phyloP scores from a whole-genome alignment of 2,888 invertebrate genomes.

The Rotaria magnacalcarata region DNA sequence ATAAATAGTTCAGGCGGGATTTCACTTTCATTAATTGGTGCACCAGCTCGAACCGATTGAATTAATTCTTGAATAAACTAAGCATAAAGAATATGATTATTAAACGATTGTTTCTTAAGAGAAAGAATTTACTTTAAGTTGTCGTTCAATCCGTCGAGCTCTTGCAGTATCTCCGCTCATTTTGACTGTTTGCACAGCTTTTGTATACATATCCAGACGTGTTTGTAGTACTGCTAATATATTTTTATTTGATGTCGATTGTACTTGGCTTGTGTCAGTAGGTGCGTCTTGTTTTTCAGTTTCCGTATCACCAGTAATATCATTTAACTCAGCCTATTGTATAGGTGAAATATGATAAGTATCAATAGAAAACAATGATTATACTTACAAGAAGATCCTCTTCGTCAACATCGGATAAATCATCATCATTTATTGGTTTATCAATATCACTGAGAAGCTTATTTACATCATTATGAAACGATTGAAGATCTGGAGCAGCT shows the following conservation, averaged over 20 bases:
- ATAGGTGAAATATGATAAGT: background rate
- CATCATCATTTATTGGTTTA: slow-evolving; percentile 8
- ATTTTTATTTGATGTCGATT: background rate
- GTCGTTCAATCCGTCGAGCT: background rate
- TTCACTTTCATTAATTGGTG: slow-evolving; percentile 13
- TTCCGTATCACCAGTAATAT: background rate
- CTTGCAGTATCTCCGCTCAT: background rate
- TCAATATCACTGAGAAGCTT: background rate
- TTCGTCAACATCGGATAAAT: slow-evolving; percentile 1
- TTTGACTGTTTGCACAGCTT: background rate
- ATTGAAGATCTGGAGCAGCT: background rate
- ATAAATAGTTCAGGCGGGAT: slow-evolving; percentile 4
- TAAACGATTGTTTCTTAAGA: background rate
- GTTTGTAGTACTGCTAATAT: background rate
- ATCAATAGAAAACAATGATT: background rate
- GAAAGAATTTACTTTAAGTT: background rate
- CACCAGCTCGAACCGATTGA: slow-evolving; percentile 4
- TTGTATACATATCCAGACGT: background rate
- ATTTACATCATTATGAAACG: slow-evolving; percentile 18
- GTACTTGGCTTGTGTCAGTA: background rate
- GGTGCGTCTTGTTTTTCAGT: background rate
- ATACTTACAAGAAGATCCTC: background rate
- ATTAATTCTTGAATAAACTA: background rate
- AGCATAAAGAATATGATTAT: background rate
- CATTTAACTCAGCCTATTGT: background rate